These are phyloP conservation scores for Saccostrea echinata DNA, from an alignment of 1,140 invertebrate species.

Conservation along the genomic window DNA sequence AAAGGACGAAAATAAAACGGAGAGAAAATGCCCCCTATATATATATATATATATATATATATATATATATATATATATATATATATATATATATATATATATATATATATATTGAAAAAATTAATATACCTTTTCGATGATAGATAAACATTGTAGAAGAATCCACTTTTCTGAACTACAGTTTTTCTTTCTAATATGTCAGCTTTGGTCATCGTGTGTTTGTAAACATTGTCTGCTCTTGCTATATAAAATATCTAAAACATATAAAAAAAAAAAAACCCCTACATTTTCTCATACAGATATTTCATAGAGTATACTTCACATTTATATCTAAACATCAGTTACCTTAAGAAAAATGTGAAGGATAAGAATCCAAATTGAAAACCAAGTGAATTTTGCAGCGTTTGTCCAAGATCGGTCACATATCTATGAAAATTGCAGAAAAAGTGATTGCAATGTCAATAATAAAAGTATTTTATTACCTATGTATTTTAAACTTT, in stretches of 20 bases:
- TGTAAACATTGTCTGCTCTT: background rate
- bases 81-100: no score
- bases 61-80: no score
- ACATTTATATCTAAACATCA: background rate
- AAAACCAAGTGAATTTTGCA: background rate
- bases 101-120: background rate
- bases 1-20: no score
- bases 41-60: no score
- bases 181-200: background rate
- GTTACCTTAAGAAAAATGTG: background rate
- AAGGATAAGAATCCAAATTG: background rate
- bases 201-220: background rate
- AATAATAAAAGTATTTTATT: background rate
- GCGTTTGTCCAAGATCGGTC: background rate
- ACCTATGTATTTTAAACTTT: no score
- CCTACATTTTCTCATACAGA: background rate
- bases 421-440: background rate
- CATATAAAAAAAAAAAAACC: background rate
- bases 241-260: background rate
- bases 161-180: background rate
- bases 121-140: background rate
- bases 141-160: background rate
- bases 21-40: no score
- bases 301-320: background rate
- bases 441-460: background rate